Evolutionary conservation across 2,888 invertebrate species (phyloP).

Genomic region (Drosophila kambysellisi): DNA sequence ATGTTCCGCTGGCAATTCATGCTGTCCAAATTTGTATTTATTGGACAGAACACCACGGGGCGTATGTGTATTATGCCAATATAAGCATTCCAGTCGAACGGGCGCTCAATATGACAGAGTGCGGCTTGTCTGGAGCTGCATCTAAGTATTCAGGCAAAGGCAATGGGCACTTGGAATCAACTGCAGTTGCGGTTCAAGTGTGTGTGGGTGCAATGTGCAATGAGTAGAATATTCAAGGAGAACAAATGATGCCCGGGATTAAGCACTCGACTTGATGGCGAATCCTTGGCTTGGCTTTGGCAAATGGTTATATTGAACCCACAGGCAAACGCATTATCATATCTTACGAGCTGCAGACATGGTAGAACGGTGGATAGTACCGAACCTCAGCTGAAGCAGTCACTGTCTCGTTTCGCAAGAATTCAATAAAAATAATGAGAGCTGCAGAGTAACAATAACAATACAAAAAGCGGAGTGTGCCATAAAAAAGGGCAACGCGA

Average conservation of each 20-base stretch:
- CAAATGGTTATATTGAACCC: conserved; percentile 75
- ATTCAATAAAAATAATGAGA: conserved; percentile 79
- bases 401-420: conserved; percentile 43
- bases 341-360: conserved; percentile 42
- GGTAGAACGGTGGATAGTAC: conserved; percentile 11
- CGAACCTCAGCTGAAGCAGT: conserved; percentile 31
- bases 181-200: conserved; percentile 16
- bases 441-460: conserved; percentile 59
- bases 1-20: conserved; percentile 57
- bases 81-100: conserved; percentile 53
- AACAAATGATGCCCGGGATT: conserved; percentile 35
- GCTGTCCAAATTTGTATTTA: conserved; percentile 80
- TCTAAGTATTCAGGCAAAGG: conserved; percentile 20
- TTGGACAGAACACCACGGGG: conserved; percentile 73
- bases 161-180: conserved; percentile 22
- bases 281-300: conserved; percentile 26
- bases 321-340: conserved; percentile 67
- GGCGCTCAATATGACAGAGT: conserved; percentile 64
- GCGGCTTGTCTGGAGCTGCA: conserved; percentile 35
- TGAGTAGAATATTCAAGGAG: conserved; percentile 27
- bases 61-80: conserved; percentile 80
- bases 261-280: conserved; percentile 37
- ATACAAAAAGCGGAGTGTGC: conserved; percentile 36
- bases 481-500: conserved; percentile 63
- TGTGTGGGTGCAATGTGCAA: conserved; percentile 38